phyloP scores from a whole-genome alignment of 2,888 invertebrate species.

The Coelinius sp. region DNA sequence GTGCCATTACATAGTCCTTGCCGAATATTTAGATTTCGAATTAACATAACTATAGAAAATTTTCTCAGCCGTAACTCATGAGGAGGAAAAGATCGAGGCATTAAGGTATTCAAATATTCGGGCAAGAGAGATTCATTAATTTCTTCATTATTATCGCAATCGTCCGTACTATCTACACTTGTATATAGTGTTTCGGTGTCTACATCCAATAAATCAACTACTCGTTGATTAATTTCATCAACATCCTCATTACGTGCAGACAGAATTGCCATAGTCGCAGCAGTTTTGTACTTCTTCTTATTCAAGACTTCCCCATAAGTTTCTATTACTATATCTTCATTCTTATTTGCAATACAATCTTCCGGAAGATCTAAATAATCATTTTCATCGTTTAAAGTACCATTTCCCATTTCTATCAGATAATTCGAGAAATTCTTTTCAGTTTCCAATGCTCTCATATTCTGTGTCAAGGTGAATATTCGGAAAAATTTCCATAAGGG shows the following conservation, averaged over 20 bases:
- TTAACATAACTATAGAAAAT: constrained; percentile 43
- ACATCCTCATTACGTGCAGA: constrained; percentile 42
- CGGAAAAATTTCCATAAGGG: constrained; percentile 44
- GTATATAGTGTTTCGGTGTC: constrained; percentile 38
- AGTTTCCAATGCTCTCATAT: constrained; percentile 43
- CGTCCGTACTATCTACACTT: constrained; percentile 41
- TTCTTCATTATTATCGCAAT: constrained; percentile 23
- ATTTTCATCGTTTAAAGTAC: constrained; percentile 34
- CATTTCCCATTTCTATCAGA: constrained; percentile 38
- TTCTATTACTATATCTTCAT: constrained; percentile 28
- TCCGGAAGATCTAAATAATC: constrained; percentile 35
- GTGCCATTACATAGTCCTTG: constrained; percentile 48
- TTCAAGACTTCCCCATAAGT: constrained; percentile 30
- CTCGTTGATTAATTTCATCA: constrained; percentile 39
- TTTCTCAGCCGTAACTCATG: constrained; percentile 41
- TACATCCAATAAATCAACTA: constrained; percentile 37
- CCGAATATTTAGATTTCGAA: constrained; percentile 44
- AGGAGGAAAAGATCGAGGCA: constrained; percentile 40
- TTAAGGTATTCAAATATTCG: constrained; percentile 44
- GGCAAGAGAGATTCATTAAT: constrained; percentile 37
- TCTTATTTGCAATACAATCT: not conserved
- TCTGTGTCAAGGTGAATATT: constrained; percentile 45
- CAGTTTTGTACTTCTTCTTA: constrained; percentile 35
- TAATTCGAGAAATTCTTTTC: constrained; percentile 44
- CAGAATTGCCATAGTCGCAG: constrained; percentile 37